These are phyloP conservation scores for Gobio gobio DNA, from an alignment of 2,113 vertebrate species.

Conservation along the genomic window DNA sequence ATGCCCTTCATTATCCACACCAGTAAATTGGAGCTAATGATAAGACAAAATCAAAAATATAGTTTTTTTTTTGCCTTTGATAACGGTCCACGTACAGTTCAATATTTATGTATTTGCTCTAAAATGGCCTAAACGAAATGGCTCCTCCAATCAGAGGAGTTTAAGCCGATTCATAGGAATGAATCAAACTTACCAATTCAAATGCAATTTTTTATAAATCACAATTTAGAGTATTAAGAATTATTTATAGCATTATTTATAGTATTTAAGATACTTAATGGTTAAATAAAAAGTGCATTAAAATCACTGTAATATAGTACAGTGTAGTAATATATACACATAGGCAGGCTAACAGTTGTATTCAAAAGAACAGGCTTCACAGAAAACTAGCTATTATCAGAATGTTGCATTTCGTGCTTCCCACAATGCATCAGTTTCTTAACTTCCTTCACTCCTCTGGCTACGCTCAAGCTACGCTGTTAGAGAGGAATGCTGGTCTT, in stretches of 20 bases:
- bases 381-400: not conserved
- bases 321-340: no score
- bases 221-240: not conserved
- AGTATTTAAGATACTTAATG: not conserved
- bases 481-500: slow-evolving; percentile 50
- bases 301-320: no score
- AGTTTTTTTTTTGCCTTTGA: no score
- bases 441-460: not conserved
- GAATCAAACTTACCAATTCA: not conserved
- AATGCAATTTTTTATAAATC: not conserved
- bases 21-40: not conserved
- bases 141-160: no score
- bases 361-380: not conserved
- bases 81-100: no score
- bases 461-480: slow-evolving; percentile 53
- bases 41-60: no score
- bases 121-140: no score
- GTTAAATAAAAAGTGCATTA: no score
- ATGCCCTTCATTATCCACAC: slow-evolving; percentile 1
- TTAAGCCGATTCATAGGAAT: not conserved
- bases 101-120: no score
- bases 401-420: not conserved
- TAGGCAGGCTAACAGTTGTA: no score
- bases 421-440: slow-evolving; percentile 1
- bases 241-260: not conserved